A percentile compares a stretch with the other conserved stretches of the same genome.
Evolutionary conservation across 2,888 invertebrate genomes (phyloP).

Genomic region (Temnothorax ravouxi): DNA sequence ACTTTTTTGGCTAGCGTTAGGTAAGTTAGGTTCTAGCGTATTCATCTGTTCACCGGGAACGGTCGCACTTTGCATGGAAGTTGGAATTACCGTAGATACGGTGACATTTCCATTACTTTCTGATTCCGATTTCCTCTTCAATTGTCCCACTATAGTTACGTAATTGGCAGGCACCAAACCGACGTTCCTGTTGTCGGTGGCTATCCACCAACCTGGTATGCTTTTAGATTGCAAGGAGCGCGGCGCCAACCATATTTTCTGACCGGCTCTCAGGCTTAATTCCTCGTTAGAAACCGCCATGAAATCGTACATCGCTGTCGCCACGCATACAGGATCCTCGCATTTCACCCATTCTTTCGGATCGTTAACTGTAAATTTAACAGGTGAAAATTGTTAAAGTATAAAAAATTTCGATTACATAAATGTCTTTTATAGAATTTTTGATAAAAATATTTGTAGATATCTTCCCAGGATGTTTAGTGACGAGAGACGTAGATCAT

Average conservation of each 20-base stretch:
- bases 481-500: background rate
- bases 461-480: background rate
- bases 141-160: slow-evolving; percentile 80
- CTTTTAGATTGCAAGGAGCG: slow-evolving; percentile 92
- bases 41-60: background rate
- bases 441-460: background rate
- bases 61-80: background rate
- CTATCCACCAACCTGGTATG: slow-evolving; percentile 83
- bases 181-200: slow-evolving; percentile 80
- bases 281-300: slow-evolving; percentile 91
- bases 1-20: slow-evolving; percentile 2
- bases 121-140: slow-evolving; percentile 79
- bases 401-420: background rate
- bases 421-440: background rate
- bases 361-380: slow-evolving; percentile 88
- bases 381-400: background rate
- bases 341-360: slow-evolving; percentile 90
- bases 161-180: slow-evolving; percentile 83
- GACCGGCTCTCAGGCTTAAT: slow-evolving; percentile 92
- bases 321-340: slow-evolving; percentile 88
- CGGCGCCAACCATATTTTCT: slow-evolving; percentile 94
- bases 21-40: slow-evolving; percentile 5
- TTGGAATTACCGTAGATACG: background rate
- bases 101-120: slow-evolving; percentile 29
- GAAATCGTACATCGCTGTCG: slow-evolving; percentile 92